Percentiles rank a stretch among this genome's conserved stretches.
Evolutionary conservation across 2,888 invertebrate genomes (phyloP).

Genomic region (Subacronicta megacephala): DNA sequence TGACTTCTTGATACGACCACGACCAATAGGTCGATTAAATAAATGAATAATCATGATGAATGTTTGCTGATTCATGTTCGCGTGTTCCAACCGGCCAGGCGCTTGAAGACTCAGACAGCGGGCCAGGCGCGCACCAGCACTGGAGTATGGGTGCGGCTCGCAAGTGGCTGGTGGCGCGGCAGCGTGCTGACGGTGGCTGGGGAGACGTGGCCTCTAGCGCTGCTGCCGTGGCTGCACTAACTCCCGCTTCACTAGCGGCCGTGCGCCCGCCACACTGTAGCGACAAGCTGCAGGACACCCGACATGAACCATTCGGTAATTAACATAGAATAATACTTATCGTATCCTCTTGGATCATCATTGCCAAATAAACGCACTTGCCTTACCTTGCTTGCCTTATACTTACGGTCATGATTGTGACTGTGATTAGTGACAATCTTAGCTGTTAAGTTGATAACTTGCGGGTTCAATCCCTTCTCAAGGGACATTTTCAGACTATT

Average conservation of each 20-base stretch:
- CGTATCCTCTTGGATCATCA: too few relatives aligned
- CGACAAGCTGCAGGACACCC: constrained; percentile 86
- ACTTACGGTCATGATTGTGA: too few relatives aligned
- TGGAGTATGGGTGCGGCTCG: constrained; percentile 95
- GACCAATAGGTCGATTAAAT: too few relatives aligned
- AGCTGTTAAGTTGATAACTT: not conserved
- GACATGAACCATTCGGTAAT: constrained; percentile 88
- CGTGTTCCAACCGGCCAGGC: constrained; percentile 87
- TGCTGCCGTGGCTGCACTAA: constrained; percentile 94
- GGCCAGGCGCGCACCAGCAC: constrained; percentile 86
- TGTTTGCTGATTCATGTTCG: too few relatives aligned
- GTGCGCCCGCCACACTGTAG: constrained; percentile 90
- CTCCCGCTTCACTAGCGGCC: constrained; percentile 92
- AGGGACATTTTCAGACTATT: too few relatives aligned
- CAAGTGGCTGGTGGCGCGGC: constrained; percentile 93
- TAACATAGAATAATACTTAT: too few relatives aligned
- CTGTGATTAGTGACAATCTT: too few relatives aligned
- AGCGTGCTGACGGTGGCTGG: constrained; percentile 94
- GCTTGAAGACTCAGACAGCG: constrained; percentile 93
- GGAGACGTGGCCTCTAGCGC: constrained; percentile 93
- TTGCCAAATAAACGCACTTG: too few relatives aligned
- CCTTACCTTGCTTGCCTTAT: too few relatives aligned
- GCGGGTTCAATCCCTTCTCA: too few relatives aligned
- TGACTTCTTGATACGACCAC: too few relatives aligned
- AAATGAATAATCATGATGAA: too few relatives aligned